Base-by-base conservation (phyloP, 2,797 vertebrate species). In the Clarias pachynema region DNA sequence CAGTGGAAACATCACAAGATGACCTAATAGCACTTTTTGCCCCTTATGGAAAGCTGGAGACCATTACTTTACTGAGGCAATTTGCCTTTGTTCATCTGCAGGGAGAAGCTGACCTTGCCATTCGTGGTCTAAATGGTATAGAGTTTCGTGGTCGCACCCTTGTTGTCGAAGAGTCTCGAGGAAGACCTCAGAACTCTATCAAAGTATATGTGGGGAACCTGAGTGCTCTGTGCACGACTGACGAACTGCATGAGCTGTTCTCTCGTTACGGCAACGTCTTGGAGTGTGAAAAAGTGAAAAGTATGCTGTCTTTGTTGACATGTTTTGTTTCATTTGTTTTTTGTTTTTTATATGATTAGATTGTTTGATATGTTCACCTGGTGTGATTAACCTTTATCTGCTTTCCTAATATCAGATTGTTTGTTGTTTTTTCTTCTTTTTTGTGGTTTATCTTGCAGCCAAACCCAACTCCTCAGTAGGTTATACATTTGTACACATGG, bases 401-500 rank as follows among this genome's bases (percentile, higher is more conserved):
- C 53, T 68, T 3, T 24, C 62, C 15, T 74, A 79, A 87, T 53
- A 6, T 26, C 77, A 4, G 81, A 10, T 18, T 37, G 49, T 53
- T n/a, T 70, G 0, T 80, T 53, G 49, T 53, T 53, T 53, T 12
- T 18, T 12, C 5, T 15, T 70, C 20, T 78, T 81, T 1, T 77
- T 26, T 20, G 14, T 74, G 29, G 74, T 82, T 4, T 81, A 15
- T 79, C 44, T 83, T 86, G 89, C 93, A 96, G 95, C 95, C 68
- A 92, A 95, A 81, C 91, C 97, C 91, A 97, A 96, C 92, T 95
- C 94, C 75, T 95, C 96, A 92, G 96, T 96, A 93, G 97, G 98
- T 91, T 99, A 97, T 89, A 96, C 98, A 44, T 99, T 99, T 94
- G 97, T 99, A 92, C 97, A 99, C 92, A 99, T 99, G 98, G 97